phyloP scores from a whole-genome alignment of 2,797 vertebrate genomes.

The Sylvilagus floridanus region DNA sequence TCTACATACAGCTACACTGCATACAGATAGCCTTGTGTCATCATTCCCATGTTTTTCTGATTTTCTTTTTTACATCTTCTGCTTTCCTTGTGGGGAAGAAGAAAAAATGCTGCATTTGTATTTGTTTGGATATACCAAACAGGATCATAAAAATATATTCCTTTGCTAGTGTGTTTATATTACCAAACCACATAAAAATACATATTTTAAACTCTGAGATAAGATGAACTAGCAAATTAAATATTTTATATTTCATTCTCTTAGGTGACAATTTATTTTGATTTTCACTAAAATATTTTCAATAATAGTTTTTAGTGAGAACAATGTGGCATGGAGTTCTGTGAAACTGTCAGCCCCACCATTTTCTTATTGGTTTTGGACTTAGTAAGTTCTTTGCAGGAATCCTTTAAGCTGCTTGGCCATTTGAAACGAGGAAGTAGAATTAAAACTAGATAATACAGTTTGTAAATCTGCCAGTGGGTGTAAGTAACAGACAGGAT shows the following conservation, averaged over 20 bases:
- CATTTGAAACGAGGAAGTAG: neutral
- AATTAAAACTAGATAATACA: slow-evolving; percentile 21
- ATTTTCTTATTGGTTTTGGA: neutral
- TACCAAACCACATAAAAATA: neutral
- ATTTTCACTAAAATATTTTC: neutral
- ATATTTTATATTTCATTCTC: slow-evolving; percentile 2
- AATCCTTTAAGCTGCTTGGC: neutral
- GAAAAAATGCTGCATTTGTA: no score
- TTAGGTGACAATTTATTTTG: neutral
- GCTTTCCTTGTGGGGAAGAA: neutral
- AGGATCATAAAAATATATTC: neutral
- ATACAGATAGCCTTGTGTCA: no score
- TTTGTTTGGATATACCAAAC: no score
- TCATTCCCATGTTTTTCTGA: neutral
- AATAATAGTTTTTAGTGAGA: neutral
- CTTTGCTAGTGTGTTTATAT: neutral
- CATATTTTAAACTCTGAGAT: neutral
- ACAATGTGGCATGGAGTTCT: neutral
- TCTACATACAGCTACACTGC: neutral
- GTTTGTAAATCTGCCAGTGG: neutral
- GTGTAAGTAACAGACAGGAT: neutral
- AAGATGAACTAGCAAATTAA: slow-evolving; percentile 25
- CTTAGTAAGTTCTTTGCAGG: neutral
- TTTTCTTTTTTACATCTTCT: neutral
- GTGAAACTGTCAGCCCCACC: neutral